Base-by-base conservation (phyloP, 2,888 invertebrate species). In the Meloe dianella region DNA sequence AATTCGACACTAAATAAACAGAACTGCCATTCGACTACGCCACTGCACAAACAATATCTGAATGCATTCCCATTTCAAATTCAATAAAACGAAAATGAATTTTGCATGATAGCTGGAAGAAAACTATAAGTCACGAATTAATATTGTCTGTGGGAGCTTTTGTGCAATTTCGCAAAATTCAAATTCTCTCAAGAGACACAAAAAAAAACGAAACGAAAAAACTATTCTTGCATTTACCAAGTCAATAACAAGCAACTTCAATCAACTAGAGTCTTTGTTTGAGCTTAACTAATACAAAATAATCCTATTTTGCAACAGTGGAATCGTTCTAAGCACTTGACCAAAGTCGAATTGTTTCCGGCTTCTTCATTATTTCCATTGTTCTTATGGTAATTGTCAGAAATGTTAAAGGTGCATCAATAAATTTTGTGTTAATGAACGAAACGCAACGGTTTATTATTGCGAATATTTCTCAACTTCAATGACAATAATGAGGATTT, bases 181-280 rank as follows among this genome's bases (percentile, higher is more conserved):
- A 41, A 41, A 2, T 17, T 41, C n/a, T 41, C 12, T 35, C 35
- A 10, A 14, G 12, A 35, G 14, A 35, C 12, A 10, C 71, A 70
- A 12, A 32, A 32, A 70, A 70, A 66, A 70, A 69, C 63, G 65
- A 69, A 70, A 67, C 69, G 65, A 70, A 67, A 63, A 66, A 70
- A 70, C 72, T 65, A 66, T 65, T 51, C 57, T 57, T 59, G 41
- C 61, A 65, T 61, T 41, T 41, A 17, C 41, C 41, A 41, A 41
- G 17, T 41, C 41, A 51, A 51, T 51, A 54, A 24, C 54, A 54
- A 54, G 24, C 30, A 58, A 17, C 35, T 59, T 32, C 20, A 59
- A 59, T 59, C 59, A 59, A 29, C 9, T n/a, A n/a, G n/a, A n/a
- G n/a, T n/a, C n/a, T n/a, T n/a, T n/a, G n/a, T n/a, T n/a, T n/a